A percentile compares a stretch with the other conserved stretches of the same genome.
phyloP scores from a whole-genome alignment of 2,888 invertebrate genomes.

The Eupithecia vulgata region DNA sequence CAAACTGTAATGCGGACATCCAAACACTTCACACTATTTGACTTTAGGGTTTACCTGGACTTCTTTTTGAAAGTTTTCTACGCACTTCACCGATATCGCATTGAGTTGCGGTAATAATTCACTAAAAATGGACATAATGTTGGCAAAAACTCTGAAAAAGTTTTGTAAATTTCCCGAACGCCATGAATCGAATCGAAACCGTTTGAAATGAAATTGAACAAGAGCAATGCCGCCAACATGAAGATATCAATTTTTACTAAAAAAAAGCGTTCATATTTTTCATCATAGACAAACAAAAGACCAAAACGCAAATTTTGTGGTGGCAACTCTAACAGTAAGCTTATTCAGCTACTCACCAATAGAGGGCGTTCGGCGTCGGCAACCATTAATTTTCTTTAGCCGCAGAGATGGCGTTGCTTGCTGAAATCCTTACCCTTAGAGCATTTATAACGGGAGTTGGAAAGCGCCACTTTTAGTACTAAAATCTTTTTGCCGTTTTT shows the following conservation, averaged over 20 bases:
- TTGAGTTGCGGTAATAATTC: slow-evolving; percentile 68
- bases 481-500: no score
- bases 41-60: slow-evolving; percentile 64
- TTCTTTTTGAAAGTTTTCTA: slow-evolving; percentile 63
- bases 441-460: no score
- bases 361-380: slow-evolving; percentile 12
- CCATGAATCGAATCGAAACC: slow-evolving; percentile 72
- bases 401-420: slow-evolving; percentile 6
- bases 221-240: slow-evolving; percentile 54
- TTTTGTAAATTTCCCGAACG: slow-evolving; percentile 67
- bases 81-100: slow-evolving; percentile 63
- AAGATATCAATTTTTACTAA: slow-evolving; percentile 23
- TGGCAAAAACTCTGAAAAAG: slow-evolving; percentile 57
- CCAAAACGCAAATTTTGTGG: not conserved
- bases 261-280: slow-evolving; percentile 11
- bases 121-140: slow-evolving; percentile 77
- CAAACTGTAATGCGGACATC: slow-evolving; percentile 8
- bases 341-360: slow-evolving; percentile 19
- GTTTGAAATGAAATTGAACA: slow-evolving; percentile 81
- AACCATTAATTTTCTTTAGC: not conserved
- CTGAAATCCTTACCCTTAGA: no score
- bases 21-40: slow-evolving; percentile 21
- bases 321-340: not conserved
- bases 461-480: no score
- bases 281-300: slow-evolving; percentile 25